A percentile compares a stretch with the other conserved stretches of the same genome.
Conservation (phyloP, 1,140 invertebrate genomes). For the Palaemon carinicauda region DNA sequence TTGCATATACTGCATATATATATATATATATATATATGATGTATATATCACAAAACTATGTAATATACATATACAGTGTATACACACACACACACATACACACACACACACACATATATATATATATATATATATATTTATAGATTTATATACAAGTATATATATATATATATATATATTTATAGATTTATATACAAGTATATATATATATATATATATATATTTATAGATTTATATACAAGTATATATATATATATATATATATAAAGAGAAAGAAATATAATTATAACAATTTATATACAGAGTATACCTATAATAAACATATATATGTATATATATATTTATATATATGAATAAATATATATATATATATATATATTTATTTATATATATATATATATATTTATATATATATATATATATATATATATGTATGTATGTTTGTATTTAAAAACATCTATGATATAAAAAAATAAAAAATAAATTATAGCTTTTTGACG, state of each 20-base stretch:
- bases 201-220: constrained; percentile 2
- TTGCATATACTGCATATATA: too few species aligned
- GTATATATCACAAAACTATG: too few species aligned
- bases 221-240: not conserved
- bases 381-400: constrained; percentile 4
- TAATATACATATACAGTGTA: too few species aligned
- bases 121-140: not conserved
- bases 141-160: not conserved
- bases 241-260: constrained; percentile 10
- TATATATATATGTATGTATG: too few species aligned
- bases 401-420: not conserved
- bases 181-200: not conserved
- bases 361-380: not conserved
- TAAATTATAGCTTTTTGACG: too few species aligned
- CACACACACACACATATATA: not conserved
- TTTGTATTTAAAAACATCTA: too few species aligned
- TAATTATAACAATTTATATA: not conserved
- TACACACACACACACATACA: not conserved
- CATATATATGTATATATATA: not conserved
- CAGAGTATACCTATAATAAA: not conserved
- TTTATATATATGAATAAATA: not conserved
- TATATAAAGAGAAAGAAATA: not conserved
- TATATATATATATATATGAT: too few species aligned
- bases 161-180: constrained; percentile 5
- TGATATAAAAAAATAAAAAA: too few species aligned